A percentile compares a stretch with the other conserved stretches of the same genome.
Conservation (phyloP, 2,113 vertebrate genomes). For the Cheirogaleus medius region DNA sequence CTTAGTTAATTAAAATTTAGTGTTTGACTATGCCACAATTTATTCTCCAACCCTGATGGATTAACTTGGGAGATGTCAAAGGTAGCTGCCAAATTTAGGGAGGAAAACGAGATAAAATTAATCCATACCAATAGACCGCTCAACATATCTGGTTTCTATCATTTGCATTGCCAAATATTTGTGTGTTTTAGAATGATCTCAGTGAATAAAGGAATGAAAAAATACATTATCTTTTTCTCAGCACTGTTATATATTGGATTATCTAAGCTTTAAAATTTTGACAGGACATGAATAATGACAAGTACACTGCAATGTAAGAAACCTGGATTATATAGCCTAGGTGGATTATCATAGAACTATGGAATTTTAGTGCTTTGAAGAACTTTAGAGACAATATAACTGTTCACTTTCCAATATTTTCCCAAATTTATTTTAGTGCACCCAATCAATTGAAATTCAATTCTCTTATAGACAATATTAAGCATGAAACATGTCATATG, state of each 20-base stretch:
- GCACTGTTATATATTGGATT: constrained; percentile 17
- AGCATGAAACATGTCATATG: neutral
- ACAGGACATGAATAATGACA: constrained; percentile 45
- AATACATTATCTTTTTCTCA: constrained; percentile 43
- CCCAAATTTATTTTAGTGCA: neutral
- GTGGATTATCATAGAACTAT: constrained; percentile 51
- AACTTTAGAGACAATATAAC: neutral
- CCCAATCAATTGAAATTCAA: neutral
- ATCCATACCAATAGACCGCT: constrained; percentile 59
- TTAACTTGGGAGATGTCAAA: constrained; percentile 66
- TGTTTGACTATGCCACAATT: constrained; percentile 45
- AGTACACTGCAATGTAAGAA: neutral
- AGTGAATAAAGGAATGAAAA: constrained; percentile 59
- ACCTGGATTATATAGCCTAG: neutral
- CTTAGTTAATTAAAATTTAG: constrained; percentile 64
- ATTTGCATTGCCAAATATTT: constrained; percentile 58
- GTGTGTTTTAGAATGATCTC: constrained; percentile 68
- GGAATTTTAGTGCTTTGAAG: constrained; percentile 55
- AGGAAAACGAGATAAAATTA: constrained; percentile 74
- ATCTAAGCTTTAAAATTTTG: constrained; percentile 53
- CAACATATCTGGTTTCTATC: constrained; percentile 74
- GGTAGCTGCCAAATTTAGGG: constrained; percentile 71
- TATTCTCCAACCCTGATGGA: constrained; percentile 67
- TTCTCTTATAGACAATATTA: neutral
- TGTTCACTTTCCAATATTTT: constrained; percentile 29